These are phyloP conservation scores for Cheilosia variabilis DNA, from an alignment of 2,888 invertebrate species.

Conservation along the genomic window DNA sequence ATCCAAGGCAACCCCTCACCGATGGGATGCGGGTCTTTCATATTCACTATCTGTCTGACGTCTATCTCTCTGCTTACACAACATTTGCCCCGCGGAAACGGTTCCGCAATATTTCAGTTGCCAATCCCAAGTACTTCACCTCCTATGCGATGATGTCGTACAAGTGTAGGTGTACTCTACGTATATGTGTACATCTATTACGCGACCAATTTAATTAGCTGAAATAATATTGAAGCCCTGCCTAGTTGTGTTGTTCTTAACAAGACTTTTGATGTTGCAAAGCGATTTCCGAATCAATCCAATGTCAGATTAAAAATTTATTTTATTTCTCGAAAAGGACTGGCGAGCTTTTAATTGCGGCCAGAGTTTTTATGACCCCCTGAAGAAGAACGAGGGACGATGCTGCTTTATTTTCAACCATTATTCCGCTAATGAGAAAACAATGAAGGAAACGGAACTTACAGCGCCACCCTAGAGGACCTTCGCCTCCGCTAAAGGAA, in stretches of 20 bases:
- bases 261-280: conserved; percentile 36
- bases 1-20: not conserved
- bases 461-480: not conserved
- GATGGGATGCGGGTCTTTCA: conserved; percentile 25
- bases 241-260: conserved; percentile 14
- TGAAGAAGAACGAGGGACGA: not conserved
- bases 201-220: conserved; percentile 60
- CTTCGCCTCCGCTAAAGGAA: not conserved
- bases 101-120: conserved; percentile 24
- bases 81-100: conserved; percentile 43
- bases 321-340: conserved; percentile 42
- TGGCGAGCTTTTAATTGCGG: conserved; percentile 6
- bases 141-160: conserved; percentile 10
- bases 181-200: conserved; percentile 1
- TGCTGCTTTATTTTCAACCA: conserved; percentile 38
- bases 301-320: conserved; percentile 51
- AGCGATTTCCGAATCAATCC: conserved; percentile 54
- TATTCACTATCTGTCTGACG: conserved; percentile 11
- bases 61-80: conserved; percentile 44
- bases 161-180: not conserved
- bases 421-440: conserved; percentile 57
- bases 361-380: not conserved
- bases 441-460: conserved; percentile 39
- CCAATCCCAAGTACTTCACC: not conserved
- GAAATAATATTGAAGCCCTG: conserved; percentile 52